A percentile compares a stretch with the other conserved stretches of the same genome.
These are phyloP conservation scores for Crotalus tigris DNA, from an alignment of 2,113 vertebrate genomes.

Conservation along the genomic window DNA sequence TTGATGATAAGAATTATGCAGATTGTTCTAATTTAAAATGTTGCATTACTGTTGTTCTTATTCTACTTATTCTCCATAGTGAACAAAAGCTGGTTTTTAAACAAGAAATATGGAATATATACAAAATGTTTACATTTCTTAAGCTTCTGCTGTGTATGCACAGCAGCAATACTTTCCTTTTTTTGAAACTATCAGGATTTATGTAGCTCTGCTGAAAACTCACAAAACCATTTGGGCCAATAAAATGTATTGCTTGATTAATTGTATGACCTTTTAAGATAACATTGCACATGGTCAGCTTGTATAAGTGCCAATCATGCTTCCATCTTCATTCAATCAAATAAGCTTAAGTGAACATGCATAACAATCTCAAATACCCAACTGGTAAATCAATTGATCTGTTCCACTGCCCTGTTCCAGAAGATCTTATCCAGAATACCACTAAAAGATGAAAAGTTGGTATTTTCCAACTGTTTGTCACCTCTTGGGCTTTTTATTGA, in stretches of 20 bases:
- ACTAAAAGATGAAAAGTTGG: conserved; percentile 22
- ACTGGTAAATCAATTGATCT: conserved; percentile 14
- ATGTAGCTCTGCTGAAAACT: background rate
- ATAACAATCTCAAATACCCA: background rate
- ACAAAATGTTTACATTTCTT: background rate
- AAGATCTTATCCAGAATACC: conserved; percentile 31
- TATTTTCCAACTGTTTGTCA: conserved; percentile 7
- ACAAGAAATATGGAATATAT: background rate
- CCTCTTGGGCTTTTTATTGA: conserved; percentile 31
- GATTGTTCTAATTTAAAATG: background rate
- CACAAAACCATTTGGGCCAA: background rate
- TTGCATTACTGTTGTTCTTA: background rate
- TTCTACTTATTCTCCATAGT: background rate
- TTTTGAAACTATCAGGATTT: background rate
- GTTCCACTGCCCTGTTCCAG: background rate
- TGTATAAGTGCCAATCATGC: background rate
- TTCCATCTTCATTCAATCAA: conserved; percentile 24
- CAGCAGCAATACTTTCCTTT: background rate
- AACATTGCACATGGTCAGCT: background rate
- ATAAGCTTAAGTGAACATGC: conserved; percentile 13
- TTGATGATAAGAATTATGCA: background rate
- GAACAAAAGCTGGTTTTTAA: background rate
- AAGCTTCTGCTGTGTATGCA: background rate
- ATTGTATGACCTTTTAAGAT: background rate
- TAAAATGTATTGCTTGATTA: background rate